These are phyloP conservation scores for Argyresthia albistria DNA, from an alignment of 2,888 invertebrate species.

Conservation along the genomic window DNA sequence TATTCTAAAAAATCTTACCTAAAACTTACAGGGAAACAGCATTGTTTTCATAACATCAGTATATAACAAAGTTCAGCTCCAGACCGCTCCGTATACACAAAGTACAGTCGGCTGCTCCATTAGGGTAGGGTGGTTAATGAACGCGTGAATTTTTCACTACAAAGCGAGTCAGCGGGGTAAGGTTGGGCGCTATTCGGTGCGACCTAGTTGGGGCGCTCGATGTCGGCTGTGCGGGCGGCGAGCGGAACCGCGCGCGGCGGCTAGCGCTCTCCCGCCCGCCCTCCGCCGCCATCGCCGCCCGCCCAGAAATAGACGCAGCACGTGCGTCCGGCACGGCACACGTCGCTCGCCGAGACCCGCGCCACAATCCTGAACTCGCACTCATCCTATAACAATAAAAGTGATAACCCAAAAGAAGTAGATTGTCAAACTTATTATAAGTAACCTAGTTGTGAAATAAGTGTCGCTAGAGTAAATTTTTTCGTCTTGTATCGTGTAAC, in stretches of 20 bases:
- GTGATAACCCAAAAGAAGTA: neutral
- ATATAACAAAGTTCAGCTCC: too few relatives aligned
- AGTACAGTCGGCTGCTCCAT: neutral
- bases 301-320: conserved; percentile 69
- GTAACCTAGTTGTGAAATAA: conserved; percentile 26
- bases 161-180: neutral
- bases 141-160: conserved; percentile 4
- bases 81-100: neutral
- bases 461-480: conserved; percentile 1
- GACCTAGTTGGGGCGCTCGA: conserved; percentile 43
- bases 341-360: conserved; percentile 25
- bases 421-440: conserved; percentile 14
- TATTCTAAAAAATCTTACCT: too few relatives aligned
- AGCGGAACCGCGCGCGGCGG: conserved; percentile 29
- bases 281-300: conserved; percentile 28
- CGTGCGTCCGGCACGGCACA: conserved; percentile 60
- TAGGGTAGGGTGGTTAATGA: neutral
- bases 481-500: conserved; percentile 14
- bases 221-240: conserved; percentile 33
- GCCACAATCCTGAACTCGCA: neutral
- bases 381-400: neutral
- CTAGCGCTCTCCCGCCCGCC: conserved; percentile 25
- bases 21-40: too few relatives aligned
- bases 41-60: too few relatives aligned
- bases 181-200: conserved; percentile 18